Percentiles rank a stretch among this genome's conserved stretches.
phyloP scores from a whole-genome alignment of 2,113 vertebrate species.

The Prionailurus bengalensis region DNA sequence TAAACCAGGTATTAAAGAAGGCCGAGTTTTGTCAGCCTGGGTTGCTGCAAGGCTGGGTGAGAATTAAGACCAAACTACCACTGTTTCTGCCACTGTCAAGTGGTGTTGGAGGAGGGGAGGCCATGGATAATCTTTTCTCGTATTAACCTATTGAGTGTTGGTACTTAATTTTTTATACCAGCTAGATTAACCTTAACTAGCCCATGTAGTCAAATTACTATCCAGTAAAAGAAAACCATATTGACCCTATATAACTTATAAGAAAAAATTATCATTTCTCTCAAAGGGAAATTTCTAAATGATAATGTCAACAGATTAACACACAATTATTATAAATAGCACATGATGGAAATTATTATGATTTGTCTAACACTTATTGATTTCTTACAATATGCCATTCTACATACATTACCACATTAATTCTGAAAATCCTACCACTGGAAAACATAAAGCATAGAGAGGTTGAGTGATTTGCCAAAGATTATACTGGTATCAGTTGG shows the following conservation, averaged over 20 bases:
- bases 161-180: background rate
- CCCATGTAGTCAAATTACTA: background rate
- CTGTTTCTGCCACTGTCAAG: background rate
- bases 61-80: background rate
- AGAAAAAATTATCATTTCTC: conserved; percentile 35
- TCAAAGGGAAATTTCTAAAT: conserved; percentile 38
- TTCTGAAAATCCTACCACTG: background rate
- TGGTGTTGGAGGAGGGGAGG: background rate
- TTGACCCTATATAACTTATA: background rate
- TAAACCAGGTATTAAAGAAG: background rate
- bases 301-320: background rate
- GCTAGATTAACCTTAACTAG: background rate
- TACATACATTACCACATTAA: background rate
- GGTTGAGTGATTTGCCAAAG: background rate
- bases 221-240: background rate
- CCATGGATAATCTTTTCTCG: background rate
- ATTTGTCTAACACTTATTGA: conserved; percentile 3
- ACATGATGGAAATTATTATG: background rate
- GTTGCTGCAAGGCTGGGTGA: background rate
- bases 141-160: background rate
- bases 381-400: background rate
- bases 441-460: background rate
- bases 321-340: background rate
- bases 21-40: background rate
- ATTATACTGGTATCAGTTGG: background rate